Percentiles rank a stretch among this genome's conserved stretches.
These are phyloP conservation scores for Erebia palarica DNA, from an alignment of 2,888 invertebrate genomes.

Conservation along the genomic window DNA sequence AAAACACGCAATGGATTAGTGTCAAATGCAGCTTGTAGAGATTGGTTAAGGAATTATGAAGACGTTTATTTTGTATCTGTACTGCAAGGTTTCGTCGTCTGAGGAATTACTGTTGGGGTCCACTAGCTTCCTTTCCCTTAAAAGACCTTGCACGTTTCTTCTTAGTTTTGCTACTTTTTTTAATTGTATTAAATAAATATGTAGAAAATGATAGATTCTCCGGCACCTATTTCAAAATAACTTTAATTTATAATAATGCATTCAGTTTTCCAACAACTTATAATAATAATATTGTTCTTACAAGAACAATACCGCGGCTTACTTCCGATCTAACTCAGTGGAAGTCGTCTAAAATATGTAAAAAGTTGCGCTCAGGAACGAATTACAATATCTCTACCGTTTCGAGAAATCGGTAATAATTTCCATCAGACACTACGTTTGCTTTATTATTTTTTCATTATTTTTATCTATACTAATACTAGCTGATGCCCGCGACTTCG, in stretches of 20 bases:
- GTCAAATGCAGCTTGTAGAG: too few relatives aligned
- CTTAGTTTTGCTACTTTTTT: too few relatives aligned
- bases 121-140: too few relatives aligned
- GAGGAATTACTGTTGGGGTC: too few relatives aligned
- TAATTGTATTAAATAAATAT: background rate
- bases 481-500: too few relatives aligned
- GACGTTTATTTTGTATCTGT: too few relatives aligned
- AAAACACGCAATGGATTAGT: too few relatives aligned
- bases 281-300: background rate
- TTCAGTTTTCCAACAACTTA: background rate
- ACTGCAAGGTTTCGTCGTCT: too few relatives aligned
- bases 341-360: conserved; percentile 18
- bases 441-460: too few relatives aligned
- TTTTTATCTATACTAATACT: too few relatives aligned
- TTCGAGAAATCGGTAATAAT: conserved; percentile 5
- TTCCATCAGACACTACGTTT: background rate
- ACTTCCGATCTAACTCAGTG: conserved; percentile 11
- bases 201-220: background rate
- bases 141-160: too few relatives aligned
- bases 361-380: conserved; percentile 6
- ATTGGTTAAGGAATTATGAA: too few relatives aligned
- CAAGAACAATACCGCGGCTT: background rate
- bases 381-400: conserved; percentile 3
- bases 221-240: background rate
- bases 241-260: background rate